Conservation (phyloP, 1,140 invertebrate species). For the Mesaphorura yosii region DNA sequence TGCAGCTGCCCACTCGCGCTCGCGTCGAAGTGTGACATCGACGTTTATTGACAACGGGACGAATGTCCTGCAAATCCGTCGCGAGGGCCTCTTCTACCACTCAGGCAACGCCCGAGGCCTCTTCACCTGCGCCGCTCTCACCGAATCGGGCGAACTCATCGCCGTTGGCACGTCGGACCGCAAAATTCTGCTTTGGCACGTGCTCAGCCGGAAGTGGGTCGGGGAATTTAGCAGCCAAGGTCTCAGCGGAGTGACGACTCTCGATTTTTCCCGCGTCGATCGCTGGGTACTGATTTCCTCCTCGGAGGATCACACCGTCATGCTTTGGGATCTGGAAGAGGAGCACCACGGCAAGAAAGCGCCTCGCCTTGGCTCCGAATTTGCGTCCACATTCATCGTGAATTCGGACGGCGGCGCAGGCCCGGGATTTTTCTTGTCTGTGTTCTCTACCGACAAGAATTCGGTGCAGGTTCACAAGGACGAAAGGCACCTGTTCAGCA, state of each 20-base stretch:
- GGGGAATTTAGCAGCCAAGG: slow-evolving; percentile 26
- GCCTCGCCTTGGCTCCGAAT: slow-evolving; percentile 10
- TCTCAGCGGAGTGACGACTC: slow-evolving; percentile 18
- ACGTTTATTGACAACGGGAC: slow-evolving; percentile 15
- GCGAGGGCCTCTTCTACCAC: slow-evolving; percentile 17
- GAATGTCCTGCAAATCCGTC: slow-evolving; percentile 6
- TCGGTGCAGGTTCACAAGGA: slow-evolving; percentile 23
- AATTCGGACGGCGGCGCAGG: background rate
- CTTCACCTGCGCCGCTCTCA: slow-evolving; percentile 18
- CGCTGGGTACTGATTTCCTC: slow-evolving; percentile 18
- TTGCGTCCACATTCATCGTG: slow-evolving; percentile 8
- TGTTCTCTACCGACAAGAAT: slow-evolving; percentile 20
- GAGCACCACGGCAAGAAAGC: slow-evolving; percentile 17
- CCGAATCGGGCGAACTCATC: slow-evolving; percentile 14
- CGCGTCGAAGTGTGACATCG: background rate
- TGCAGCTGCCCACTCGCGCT: slow-evolving; percentile 8
- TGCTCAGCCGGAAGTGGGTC: slow-evolving; percentile 8
- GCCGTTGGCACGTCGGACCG: slow-evolving; percentile 28
- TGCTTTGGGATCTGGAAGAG: slow-evolving; percentile 27
- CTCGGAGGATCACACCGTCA: slow-evolving; percentile 28
- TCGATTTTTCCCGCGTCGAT: slow-evolving; percentile 26
- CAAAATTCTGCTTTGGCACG: slow-evolving; percentile 20
- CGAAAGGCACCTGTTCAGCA: too few relatives aligned
- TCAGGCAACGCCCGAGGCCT: slow-evolving; percentile 11
- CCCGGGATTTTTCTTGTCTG: slow-evolving; percentile 19